Conservation (phyloP, 2,888 invertebrate species). For the Drosophila mercatorum region DNA sequence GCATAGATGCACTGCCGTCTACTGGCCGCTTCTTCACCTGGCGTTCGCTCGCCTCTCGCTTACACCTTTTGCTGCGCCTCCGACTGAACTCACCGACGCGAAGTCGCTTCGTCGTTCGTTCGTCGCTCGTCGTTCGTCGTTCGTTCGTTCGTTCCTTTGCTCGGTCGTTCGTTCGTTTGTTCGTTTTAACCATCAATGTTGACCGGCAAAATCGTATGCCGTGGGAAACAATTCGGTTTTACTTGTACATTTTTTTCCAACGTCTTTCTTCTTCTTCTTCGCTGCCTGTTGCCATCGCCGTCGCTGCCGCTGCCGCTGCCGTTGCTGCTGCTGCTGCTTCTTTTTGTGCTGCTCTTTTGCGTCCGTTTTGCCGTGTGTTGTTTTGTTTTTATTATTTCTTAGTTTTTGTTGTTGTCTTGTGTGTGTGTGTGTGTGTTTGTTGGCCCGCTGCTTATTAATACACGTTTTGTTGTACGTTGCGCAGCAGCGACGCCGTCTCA, state of each 20-base stretch:
- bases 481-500: slow-evolving; percentile 44
- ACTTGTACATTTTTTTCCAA: slow-evolving; percentile 81
- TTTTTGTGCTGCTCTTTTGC: slow-evolving; percentile 71
- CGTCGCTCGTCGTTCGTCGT: slow-evolving; percentile 21
- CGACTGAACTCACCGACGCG: slow-evolving; percentile 36
- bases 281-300: slow-evolving; percentile 63
- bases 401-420: slow-evolving; percentile 1
- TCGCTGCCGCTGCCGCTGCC: slow-evolving; percentile 25
- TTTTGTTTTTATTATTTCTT: slow-evolving; percentile 54
- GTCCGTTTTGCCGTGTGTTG: slow-evolving; percentile 70
- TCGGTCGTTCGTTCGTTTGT: slow-evolving; percentile 40
- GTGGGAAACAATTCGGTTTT: slow-evolving; percentile 86
- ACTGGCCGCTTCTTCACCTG: slow-evolving; percentile 73
- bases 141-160: slow-evolving; percentile 37
- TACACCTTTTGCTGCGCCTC: slow-evolving; percentile 72
- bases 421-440: slow-evolving; percentile 1
- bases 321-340: slow-evolving; percentile 57
- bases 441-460: slow-evolving; percentile 76
- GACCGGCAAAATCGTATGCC: slow-evolving; percentile 86
- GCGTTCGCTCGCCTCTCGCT: slow-evolving; percentile 60
- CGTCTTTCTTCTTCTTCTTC: slow-evolving; percentile 59
- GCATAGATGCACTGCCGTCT: slow-evolving; percentile 54
- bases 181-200: slow-evolving; percentile 83
- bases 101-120: slow-evolving; percentile 39
- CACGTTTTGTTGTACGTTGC: slow-evolving; percentile 68